phyloP scores from a whole-genome alignment of 1,140 invertebrate species.

The Drosophila equinoxialis region DNA sequence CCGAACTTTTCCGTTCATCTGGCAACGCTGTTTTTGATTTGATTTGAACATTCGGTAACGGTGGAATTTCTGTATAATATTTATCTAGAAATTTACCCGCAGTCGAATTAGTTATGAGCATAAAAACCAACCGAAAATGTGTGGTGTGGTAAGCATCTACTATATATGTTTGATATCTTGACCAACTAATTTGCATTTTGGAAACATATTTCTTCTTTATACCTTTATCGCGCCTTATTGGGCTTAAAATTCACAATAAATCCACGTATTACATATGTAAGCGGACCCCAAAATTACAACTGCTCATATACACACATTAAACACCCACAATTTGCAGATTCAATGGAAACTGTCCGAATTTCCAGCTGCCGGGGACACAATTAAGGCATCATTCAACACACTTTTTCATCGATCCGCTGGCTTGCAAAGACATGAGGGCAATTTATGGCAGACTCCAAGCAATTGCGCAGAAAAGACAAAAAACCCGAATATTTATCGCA shows the following conservation, averaged over 20 bases:
- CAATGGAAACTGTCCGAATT: conserved; percentile 43
- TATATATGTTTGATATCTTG: too few species aligned
- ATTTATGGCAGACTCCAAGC: conserved; percentile 69
- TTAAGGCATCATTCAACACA: conserved; percentile 74
- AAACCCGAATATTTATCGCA: conserved; percentile 74
- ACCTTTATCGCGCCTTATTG: background rate
- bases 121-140: too few species aligned
- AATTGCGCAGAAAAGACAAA: conserved; percentile 63
- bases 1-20: too few species aligned
- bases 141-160: too few species aligned
- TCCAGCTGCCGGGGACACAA: conserved; percentile 70
- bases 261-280: conserved; percentile 54
- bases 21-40: too few species aligned
- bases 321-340: conserved; percentile 67
- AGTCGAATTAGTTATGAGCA: too few species aligned
- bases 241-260: conserved; percentile 3
- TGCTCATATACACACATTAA: conserved; percentile 50
- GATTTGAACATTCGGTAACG: too few species aligned
- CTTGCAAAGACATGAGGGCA: conserved; percentile 30
- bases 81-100: too few species aligned
- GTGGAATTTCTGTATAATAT: too few species aligned
- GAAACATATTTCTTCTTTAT: background rate
- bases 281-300: conserved; percentile 18
- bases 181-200: background rate
- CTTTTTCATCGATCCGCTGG: conserved; percentile 52